Base-by-base conservation (phyloP, 2,797 vertebrate species). In the Parambassis ranga region DNA sequence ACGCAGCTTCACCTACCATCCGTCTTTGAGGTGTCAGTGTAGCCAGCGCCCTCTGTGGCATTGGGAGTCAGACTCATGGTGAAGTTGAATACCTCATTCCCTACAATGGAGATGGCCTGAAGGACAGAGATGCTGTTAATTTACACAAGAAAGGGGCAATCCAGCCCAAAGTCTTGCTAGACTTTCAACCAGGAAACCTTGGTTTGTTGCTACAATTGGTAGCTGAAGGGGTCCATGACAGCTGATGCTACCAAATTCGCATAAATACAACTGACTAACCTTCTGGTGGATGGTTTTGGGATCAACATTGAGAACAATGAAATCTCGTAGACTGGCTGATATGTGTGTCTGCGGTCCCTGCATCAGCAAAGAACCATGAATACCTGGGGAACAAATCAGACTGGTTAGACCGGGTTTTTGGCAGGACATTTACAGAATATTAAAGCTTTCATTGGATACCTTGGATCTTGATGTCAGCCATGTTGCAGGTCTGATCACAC, bases 11-110 rank as follows among this genome's bases (percentile, higher is more conserved):
- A 99, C 84, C 74, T 88, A 33, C 96, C 95, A n/a, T 99, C 97
- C 0, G 94, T 94, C 38, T 89, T 94, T 46, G 94, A 94, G 66
- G 93, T 94, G 64, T 99, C 94, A 0, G 84, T 10, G 1, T 99
- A 98, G 3, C 92, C 91, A 0, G 87, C 78, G 1, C 94, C 98
- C 36, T 94, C 93, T 0, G 96, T 98, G 59, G 95, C 95, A 2
- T 91, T 92, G 0, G 95, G 95, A 35, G 95, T 98, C 71, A 98
- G 89, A 28, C 89, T 92, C 93, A 98, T 80, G 31, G 83, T 81
- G 72, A 98, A 97, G 53, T 93, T 93, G 69, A 99, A 99, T 41
- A 99, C 98, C 90, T 98, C 97, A 33, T 97, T 93, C 48, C 93
- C 96, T 80, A 98, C 86, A 8, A 98, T 98, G 62, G 95, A 98